Base-by-base conservation (phyloP, 2,888 invertebrate genomes). In the Phortica magna region DNA sequence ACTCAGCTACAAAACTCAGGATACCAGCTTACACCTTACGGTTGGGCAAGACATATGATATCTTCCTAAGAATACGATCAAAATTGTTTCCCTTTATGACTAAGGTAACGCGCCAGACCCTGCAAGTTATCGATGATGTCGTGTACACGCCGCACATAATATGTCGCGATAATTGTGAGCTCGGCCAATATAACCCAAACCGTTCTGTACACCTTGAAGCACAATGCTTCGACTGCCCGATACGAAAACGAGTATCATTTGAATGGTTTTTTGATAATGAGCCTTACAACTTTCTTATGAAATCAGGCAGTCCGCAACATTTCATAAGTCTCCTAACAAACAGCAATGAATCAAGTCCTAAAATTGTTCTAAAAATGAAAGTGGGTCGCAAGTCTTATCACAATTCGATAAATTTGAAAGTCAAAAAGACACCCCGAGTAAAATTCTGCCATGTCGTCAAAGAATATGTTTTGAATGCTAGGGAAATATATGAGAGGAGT, bases 131-230 rank as follows among this genome's bases (percentile, higher is more conserved):
- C 14, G 7, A 55, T 0, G n/a, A n/a, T n/a, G 0, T 0, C 0
- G 59, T 48, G 0, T n/a, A 77, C 5, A 67, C 76, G 0, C 74
- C 77, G 0, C 48, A 80, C 9, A 80, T 80, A 14, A 0, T 7
- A 0, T 80, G 80, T 68, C 41, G 6, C 0, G 19, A 61, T 0
- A 80, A 80, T 55, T 80, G 80, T 61, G 17, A 3, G 0, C 0
- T 67, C 2, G 17, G 64, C 1, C 22, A 68, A 7, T 80, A 59
- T 43, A n/a, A 70, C 0, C 22, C 78, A 7, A 1, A 22, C 0
- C 68, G 76, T 0, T 75, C 57, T 14, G 41, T 80, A 3, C 78
- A 78, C 0, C 12, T 77, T 10, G 14, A 7, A 5, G 75, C 74
- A 0, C 12, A 22, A 2, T 80, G 80, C 12, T 2, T 41, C 1